These are phyloP conservation scores for Cerastis leucographa DNA, from an alignment of 2,888 invertebrate species.

Conservation along the genomic window DNA sequence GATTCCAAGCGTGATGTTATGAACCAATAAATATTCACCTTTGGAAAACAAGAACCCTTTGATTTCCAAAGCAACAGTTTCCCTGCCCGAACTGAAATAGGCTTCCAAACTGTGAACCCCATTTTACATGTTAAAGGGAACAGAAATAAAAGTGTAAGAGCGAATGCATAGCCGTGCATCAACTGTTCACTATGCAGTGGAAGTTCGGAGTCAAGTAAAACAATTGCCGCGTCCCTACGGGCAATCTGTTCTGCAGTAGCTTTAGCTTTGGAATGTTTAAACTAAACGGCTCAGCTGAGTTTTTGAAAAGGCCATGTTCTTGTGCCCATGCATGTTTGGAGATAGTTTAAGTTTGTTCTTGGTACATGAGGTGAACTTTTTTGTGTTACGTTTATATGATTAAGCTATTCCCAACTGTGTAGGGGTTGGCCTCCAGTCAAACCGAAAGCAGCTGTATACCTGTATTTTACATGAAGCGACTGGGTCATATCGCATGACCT, in stretches of 20 bases:
- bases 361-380: neutral
- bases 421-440: no score
- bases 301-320: constrained; percentile 18
- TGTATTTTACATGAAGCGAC: no score
- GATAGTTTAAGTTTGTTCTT: neutral
- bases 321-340: constrained; percentile 11
- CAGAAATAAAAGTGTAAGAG: constrained; percentile 44
- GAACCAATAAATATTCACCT: neutral
- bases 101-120: constrained; percentile 19
- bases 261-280: constrained; percentile 44
- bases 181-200: constrained; percentile 52
- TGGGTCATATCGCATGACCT: no score
- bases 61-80: constrained; percentile 7
- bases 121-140: constrained; percentile 55
- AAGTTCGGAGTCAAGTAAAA: constrained; percentile 60
- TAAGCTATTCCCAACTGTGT: no score
- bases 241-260: constrained; percentile 51
- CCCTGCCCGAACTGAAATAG: constrained; percentile 6
- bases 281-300: constrained; percentile 53
- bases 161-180: constrained; percentile 50
- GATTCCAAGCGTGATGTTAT: neutral
- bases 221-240: constrained; percentile 54
- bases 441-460: no score
- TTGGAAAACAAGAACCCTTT: neutral
- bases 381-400: no score